Conservation (phyloP, 2,113 vertebrate genomes). For the Falcunculus frontatus region DNA sequence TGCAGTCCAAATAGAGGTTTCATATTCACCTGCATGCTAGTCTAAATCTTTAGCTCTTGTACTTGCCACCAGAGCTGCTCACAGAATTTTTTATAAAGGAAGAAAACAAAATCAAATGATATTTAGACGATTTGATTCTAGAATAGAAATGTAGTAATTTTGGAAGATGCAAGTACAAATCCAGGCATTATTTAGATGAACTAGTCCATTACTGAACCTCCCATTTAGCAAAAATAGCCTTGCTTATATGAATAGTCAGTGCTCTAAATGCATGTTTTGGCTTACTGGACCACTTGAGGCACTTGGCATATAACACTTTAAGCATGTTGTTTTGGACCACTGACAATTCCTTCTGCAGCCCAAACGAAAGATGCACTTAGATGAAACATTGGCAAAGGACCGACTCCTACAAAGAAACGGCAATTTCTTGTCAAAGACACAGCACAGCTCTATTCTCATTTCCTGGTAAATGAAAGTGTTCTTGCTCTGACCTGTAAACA, state of each 20-base stretch:
- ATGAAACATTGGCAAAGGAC: conserved; percentile 4
- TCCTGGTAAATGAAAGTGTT: conserved; percentile 31
- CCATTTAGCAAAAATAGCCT: conserved; percentile 31
- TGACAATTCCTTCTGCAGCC: conserved; percentile 44
- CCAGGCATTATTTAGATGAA: conserved; percentile 37
- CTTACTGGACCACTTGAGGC: conserved; percentile 14
- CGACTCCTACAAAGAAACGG: conserved; percentile 12
- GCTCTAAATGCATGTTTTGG: conserved; percentile 45
- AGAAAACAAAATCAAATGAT: neutral
- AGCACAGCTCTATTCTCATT: conserved; percentile 36
- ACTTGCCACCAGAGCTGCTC: neutral
- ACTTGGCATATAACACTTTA: conserved; percentile 30
- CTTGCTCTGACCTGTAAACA: conserved; percentile 5
- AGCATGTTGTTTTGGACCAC: conserved; percentile 47
- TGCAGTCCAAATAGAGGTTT: neutral
- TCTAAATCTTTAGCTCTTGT: conserved; percentile 5
- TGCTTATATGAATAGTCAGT: conserved; percentile 15
- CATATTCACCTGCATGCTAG: neutral
- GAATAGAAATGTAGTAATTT: conserved; percentile 12
- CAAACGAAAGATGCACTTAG: conserved; percentile 43
- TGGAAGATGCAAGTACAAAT: conserved; percentile 36
- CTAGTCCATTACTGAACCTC: conserved; percentile 15
- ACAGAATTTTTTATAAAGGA: neutral
- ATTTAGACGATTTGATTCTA: conserved; percentile 3
- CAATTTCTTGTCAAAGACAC: conserved; percentile 36